Percentiles rank a stretch among this genome's conserved stretches.
Evolutionary conservation across 64 coral and sea anemone species (phyloP).

Genomic region (Astreopora myriophthalma): DNA sequence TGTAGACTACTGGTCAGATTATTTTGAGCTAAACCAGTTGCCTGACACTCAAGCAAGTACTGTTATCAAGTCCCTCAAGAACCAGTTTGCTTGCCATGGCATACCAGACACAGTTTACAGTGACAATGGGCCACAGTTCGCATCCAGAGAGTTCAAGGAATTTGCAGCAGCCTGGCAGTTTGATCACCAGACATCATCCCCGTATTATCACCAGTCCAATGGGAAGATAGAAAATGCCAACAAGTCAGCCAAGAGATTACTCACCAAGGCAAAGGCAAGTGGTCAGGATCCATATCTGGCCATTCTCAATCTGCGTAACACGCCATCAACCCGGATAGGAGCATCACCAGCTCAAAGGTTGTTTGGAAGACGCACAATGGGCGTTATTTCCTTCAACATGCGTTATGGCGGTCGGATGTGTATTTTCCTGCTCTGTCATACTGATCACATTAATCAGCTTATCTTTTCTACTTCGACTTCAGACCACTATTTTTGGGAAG

Average conservation of each 20-base stretch:
- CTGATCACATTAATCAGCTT: too few relatives aligned
- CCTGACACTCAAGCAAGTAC: neutral
- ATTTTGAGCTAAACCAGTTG: conserved; percentile 40
- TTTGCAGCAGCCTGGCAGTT: conserved; percentile 23
- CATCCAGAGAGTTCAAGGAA: neutral
- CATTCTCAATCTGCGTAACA: conserved; percentile 2
- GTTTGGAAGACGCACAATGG: conserved; percentile 2
- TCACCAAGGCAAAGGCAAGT: conserved; percentile 34
- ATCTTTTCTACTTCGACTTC: too few relatives aligned
- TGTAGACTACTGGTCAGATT: conserved; percentile 25
- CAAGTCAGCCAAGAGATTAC: conserved; percentile 23
- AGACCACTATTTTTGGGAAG: neutral
- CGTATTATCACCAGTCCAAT: conserved; percentile 40
- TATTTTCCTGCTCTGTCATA: too few relatives aligned
- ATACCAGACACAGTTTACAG: conserved; percentile 40
- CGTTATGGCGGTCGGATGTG: too few relatives aligned
- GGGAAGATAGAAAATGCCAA: conserved; percentile 49
- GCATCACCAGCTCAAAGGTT: neutral
- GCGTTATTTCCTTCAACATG: too few relatives aligned
- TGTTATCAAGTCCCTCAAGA: conserved; percentile 44
- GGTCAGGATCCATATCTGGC: conserved; percentile 49
- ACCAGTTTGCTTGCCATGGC: conserved; percentile 32
- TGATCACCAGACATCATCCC: conserved; percentile 6
- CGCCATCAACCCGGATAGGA: neutral
- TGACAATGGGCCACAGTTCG: conserved; percentile 45